Conservation (phyloP, 2,888 invertebrate genomes). For the Argyra leucocephala region DNA sequence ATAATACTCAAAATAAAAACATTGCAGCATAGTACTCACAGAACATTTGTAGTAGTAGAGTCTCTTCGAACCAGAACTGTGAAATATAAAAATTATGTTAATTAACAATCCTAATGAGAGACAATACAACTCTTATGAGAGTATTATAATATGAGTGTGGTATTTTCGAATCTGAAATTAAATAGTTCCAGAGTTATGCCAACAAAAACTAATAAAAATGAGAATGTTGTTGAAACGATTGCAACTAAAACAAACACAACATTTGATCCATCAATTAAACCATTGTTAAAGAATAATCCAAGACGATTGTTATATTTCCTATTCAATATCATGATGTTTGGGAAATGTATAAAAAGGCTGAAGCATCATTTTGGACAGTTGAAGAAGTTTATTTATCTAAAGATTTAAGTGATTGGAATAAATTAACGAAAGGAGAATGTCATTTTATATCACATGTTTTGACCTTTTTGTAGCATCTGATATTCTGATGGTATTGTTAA, state of each 20-base stretch:
- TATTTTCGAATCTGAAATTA: no score
- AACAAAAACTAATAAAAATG: conserved; percentile 12
- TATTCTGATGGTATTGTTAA: conserved; percentile 99
- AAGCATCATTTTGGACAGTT: conserved; percentile 98
- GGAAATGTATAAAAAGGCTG: conserved; percentile 98
- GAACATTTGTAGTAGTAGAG: no score
- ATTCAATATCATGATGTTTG: conserved; percentile 95
- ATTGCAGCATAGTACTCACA: no score
- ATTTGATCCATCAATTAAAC: conserved; percentile 59
- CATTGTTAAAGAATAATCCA: conserved; percentile 83
- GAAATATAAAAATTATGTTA: no score
- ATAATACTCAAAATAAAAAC: no score
- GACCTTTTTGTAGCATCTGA: conserved; percentile 98
- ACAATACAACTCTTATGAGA: no score
- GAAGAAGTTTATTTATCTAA: conserved; percentile 95
- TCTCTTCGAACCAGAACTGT: no score
- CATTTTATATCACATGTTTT: conserved; percentile 94
- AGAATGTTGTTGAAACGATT: conserved; percentile 11
- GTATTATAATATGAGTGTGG: no score
- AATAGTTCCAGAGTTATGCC: no score
- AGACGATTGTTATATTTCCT: conserved; percentile 85
- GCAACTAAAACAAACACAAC: conserved; percentile 21
- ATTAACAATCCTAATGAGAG: no score
- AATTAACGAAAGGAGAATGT: conserved; percentile 72
- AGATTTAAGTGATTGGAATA: conserved; percentile 81